Percentiles rank a stretch among this genome's conserved stretches.
phyloP scores from a whole-genome alignment of 2,113 vertebrate genomes.

The Oreochromis tanganicae region DNA sequence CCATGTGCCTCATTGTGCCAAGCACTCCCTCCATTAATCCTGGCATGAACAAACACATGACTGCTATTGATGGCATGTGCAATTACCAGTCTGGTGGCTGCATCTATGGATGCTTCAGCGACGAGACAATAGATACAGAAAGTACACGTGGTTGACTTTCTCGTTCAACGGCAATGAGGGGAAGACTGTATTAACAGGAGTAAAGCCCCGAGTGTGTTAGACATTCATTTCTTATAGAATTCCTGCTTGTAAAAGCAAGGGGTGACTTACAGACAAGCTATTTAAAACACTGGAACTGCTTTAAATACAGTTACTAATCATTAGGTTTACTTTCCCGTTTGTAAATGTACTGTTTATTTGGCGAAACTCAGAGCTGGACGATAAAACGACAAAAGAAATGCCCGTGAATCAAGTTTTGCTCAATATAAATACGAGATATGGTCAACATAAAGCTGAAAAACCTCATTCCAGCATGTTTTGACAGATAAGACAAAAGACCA shows the following conservation, averaged over 20 bases:
- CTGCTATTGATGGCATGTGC: slow-evolving; percentile 20
- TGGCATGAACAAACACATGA: slow-evolving; percentile 19
- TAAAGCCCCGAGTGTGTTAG: neutral
- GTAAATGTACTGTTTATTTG: neutral
- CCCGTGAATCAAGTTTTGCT: neutral
- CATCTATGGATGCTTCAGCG: neutral
- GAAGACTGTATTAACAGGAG: neutral
- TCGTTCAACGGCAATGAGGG: neutral
- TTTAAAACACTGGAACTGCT: neutral
- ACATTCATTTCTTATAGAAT: neutral
- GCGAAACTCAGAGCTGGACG: neutral
- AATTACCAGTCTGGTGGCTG: slow-evolving; percentile 14
- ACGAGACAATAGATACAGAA: neutral
- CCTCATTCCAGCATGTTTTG: neutral
- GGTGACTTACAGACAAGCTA: neutral
- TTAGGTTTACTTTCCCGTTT: neutral
- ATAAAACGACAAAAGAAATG: neutral
- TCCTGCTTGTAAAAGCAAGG: neutral
- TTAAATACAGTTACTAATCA: neutral
- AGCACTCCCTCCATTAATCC: neutral
- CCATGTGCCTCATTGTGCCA: neutral
- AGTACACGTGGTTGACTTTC: neutral
- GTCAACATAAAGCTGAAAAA: neutral
- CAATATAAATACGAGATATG: neutral
- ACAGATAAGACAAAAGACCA: neutral